These are phyloP conservation scores for Terrapene triunguis DNA, from an alignment of 2,113 vertebrate genomes.

Conservation along the genomic window DNA sequence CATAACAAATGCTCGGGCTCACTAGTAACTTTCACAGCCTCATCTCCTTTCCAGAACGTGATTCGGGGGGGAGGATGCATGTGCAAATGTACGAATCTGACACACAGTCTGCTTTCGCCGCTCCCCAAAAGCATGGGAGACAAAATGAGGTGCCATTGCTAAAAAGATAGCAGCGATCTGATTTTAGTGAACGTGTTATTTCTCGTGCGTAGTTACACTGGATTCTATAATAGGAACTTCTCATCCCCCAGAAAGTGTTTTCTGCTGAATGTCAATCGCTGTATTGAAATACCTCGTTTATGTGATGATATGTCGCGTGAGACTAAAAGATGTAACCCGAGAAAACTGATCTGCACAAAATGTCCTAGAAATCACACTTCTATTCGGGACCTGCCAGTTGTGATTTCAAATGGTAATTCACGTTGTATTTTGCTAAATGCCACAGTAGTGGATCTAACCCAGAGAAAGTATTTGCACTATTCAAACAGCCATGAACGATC, in stretches of 20 bases:
- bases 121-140: background rate
- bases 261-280: background rate
- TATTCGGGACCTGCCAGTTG: accelerated
- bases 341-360: background rate
- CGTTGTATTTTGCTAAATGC: background rate
- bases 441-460: background rate
- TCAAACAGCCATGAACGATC: background rate
- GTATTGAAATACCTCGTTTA: background rate
- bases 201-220: background rate
- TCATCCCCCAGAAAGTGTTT: background rate
- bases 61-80: background rate
- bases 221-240: no score
- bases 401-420: accelerated
- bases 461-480: background rate
- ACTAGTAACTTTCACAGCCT: no score
- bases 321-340: background rate
- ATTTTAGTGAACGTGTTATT: accelerated
- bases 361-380: background rate
- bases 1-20: no score
- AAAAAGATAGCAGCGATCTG: no score
- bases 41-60: background rate
- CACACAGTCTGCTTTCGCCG: background rate
- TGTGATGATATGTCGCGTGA: background rate
- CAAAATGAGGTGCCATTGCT: background rate
- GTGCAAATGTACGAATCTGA: background rate